Percentiles rank a stretch among this genome's conserved stretches.
Evolutionary conservation across 2,113 vertebrate genomes (phyloP).

Genomic region (Haemorhous mexicanus): DNA sequence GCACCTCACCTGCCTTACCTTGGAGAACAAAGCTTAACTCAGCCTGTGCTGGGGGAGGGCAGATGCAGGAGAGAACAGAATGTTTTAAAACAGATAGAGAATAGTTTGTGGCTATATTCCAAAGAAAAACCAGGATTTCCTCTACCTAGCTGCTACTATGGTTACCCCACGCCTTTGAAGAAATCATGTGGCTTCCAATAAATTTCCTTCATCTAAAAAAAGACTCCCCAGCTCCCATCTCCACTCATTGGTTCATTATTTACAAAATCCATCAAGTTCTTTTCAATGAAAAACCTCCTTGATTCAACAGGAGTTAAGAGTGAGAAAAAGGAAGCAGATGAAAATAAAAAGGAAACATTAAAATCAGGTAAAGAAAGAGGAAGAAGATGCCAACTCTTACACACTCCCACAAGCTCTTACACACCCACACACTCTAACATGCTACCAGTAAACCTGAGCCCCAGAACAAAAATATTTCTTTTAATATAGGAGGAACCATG

Average conservation of each 20-base stretch:
- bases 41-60: neutral
- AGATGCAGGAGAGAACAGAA: neutral
- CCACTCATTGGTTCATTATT: neutral
- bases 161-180: neutral
- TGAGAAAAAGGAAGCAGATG: neutral
- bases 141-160: slow-evolving; percentile 12
- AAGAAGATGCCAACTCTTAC: neutral
- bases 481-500: neutral
- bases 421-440: neutral
- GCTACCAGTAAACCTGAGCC: neutral
- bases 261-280: neutral
- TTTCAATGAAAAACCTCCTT: neutral
- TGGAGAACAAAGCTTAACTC: neutral
- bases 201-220: neutral
- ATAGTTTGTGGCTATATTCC: neutral
- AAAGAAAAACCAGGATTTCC: neutral
- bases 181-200: neutral
- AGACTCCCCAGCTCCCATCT: neutral
- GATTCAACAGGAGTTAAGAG: neutral
- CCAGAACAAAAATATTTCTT: neutral
- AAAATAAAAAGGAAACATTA: neutral
- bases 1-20: neutral
- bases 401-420: neutral
- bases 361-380: neutral
- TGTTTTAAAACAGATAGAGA: neutral